These are phyloP conservation scores for Drosophila cardini DNA, from an alignment of 1,140 invertebrate species.

Conservation along the genomic window DNA sequence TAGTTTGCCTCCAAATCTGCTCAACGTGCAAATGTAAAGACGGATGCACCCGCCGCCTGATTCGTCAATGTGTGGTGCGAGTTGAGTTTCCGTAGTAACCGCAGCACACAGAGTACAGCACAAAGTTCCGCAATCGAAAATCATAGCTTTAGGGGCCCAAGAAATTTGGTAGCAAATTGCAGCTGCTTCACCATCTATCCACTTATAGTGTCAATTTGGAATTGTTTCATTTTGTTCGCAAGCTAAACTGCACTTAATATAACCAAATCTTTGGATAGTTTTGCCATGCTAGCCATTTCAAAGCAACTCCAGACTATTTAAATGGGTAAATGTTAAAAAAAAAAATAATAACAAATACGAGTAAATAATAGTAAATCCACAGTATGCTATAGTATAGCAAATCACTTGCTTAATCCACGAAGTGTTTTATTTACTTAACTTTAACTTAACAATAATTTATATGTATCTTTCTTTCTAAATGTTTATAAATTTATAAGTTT, in stretches of 20 bases:
- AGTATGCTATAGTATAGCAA: no score
- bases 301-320: no score
- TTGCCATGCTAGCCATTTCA: no score
- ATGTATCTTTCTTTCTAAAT: no score
- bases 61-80: slow-evolving; percentile 3
- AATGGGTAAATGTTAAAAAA: no score
- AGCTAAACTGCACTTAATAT: slow-evolving; percentile 56
- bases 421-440: no score
- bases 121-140: slow-evolving; percentile 80
- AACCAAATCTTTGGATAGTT: slow-evolving; percentile 14
- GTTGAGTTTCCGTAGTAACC: slow-evolving; percentile 43
- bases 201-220: slow-evolving; percentile 38
- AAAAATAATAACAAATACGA: no score
- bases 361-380: no score
- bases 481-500: no score
- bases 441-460: no score
- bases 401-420: no score
- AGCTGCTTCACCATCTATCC: slow-evolving; percentile 29
- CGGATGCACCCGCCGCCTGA: slow-evolving; percentile 19
- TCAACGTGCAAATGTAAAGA: slow-evolving; percentile 19
- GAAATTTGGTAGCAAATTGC: slow-evolving; percentile 49
- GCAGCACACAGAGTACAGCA: slow-evolving; percentile 39
- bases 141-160: slow-evolving; percentile 63
- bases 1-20: slow-evolving; percentile 48
- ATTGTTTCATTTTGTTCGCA: slow-evolving; percentile 63